Percentiles rank a stretch among this genome's conserved stretches.
These are phyloP conservation scores for Podargus strigoides DNA, from an alignment of 2,797 vertebrate species.

Conservation along the genomic window DNA sequence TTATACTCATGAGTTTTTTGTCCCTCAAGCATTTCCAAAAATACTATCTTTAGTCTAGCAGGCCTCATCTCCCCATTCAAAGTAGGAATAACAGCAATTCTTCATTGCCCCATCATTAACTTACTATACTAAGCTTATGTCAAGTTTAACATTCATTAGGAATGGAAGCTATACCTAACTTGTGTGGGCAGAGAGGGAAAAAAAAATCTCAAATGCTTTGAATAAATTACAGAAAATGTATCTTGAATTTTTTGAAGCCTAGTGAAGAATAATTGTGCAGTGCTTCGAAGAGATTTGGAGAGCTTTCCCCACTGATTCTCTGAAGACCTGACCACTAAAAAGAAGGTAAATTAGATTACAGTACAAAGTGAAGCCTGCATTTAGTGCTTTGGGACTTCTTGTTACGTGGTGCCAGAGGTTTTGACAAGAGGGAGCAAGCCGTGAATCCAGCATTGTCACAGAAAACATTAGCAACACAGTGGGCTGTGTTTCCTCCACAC, in stretches of 20 bases:
- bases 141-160: not conserved
- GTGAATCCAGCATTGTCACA: not conserved
- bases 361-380: not conserved
- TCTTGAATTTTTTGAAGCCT: not conserved
- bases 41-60: not conserved
- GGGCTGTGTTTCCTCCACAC: too few relatives aligned
- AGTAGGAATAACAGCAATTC: not conserved
- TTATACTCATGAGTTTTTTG: not conserved
- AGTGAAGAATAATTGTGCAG: not conserved
- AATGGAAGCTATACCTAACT: not conserved
- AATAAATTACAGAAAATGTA: not conserved
- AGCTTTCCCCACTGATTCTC: not conserved
- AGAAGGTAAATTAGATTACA: constrained; percentile 3
- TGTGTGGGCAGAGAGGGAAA: not conserved
- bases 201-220: not conserved
- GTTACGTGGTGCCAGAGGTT: not conserved
- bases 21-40: not conserved
- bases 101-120: not conserved
- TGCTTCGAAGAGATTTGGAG: not conserved
- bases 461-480: not conserved
- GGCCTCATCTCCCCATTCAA: not conserved
- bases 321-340: constrained; percentile 12
- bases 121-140: not conserved
- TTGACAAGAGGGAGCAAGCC: not conserved
- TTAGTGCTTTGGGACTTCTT: not conserved